phyloP scores from a whole-genome alignment of 2,888 invertebrate species.

The Eurois occulta region DNA sequence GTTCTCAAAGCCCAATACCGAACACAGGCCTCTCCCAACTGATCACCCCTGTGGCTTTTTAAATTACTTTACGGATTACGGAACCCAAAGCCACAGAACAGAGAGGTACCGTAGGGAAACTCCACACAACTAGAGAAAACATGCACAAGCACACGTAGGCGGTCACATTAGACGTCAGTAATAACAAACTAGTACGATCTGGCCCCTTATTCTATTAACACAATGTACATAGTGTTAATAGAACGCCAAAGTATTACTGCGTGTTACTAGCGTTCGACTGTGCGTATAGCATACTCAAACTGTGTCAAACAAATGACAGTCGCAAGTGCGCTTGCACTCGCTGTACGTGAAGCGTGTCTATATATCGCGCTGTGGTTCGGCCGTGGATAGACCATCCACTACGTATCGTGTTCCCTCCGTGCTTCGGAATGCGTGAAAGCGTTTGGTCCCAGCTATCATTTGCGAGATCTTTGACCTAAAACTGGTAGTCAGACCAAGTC shows the following conservation, averaged over 20 bases:
- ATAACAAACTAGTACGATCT: background rate
- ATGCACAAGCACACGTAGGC: background rate
- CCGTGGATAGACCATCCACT: background rate
- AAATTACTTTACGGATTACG: constrained; percentile 42
- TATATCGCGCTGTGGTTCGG: background rate
- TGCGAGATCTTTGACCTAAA: background rate
- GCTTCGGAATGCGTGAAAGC: background rate
- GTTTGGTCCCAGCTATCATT: background rate
- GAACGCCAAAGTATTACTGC: background rate
- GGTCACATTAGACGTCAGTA: background rate
- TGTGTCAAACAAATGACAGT: background rate
- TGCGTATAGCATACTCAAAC: background rate
- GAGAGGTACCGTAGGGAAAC: background rate
- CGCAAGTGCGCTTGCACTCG: background rate
- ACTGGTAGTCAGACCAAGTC: too few species aligned
- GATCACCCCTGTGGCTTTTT: constrained; percentile 22
- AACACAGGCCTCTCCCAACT: background rate
- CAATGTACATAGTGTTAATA: too few species aligned
- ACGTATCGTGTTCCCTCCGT: background rate
- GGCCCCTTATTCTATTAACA: background rate
- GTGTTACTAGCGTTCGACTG: background rate
- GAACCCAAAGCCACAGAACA: background rate
- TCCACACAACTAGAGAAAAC: background rate
- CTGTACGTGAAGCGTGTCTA: background rate
- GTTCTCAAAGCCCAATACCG: background rate